Conservation (phyloP, 2,797 vertebrate species). For the Menidia menidia region DNA sequence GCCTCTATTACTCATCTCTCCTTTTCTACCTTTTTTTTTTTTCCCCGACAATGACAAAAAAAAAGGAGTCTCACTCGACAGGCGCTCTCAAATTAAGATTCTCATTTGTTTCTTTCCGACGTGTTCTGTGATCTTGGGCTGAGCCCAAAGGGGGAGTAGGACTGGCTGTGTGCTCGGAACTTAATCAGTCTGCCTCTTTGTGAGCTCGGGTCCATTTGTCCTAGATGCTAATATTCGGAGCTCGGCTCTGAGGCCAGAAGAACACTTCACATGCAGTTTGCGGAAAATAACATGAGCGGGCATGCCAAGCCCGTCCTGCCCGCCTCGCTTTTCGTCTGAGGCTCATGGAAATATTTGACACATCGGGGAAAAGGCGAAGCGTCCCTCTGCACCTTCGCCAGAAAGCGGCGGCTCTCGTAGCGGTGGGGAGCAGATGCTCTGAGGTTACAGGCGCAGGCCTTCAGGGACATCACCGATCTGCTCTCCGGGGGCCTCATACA, state of each 20-base stretch:
- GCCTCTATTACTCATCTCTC: slow-evolving; percentile 36
- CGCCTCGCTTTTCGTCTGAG: slow-evolving; percentile 59
- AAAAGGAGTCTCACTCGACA: slow-evolving; percentile 64
- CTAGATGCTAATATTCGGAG: slow-evolving; percentile 75
- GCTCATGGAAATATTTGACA: slow-evolving; percentile 73
- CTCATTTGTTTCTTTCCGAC: slow-evolving; percentile 78
- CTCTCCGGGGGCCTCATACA: slow-evolving; percentile 71
- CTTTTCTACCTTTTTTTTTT: slow-evolving; percentile 56
- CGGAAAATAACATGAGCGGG: slow-evolving; percentile 68
- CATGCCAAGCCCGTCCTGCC: slow-evolving; percentile 64
- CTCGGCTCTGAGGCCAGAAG: slow-evolving; percentile 70
- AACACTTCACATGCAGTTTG: slow-evolving; percentile 70
- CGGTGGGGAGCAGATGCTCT: slow-evolving; percentile 82
- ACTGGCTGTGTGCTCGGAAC: slow-evolving; percentile 63
- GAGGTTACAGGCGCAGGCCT: slow-evolving; percentile 73
- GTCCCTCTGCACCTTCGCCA: slow-evolving; percentile 69
- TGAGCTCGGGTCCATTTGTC: slow-evolving; percentile 73
- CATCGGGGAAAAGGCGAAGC: slow-evolving; percentile 70
- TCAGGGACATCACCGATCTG: slow-evolving; percentile 67
- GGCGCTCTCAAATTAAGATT: slow-evolving; percentile 76
- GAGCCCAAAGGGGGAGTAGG: slow-evolving; percentile 58
- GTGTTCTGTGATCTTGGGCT: slow-evolving; percentile 71
- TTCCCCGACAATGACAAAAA: slow-evolving; percentile 51
- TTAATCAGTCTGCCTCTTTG: slow-evolving; percentile 76
- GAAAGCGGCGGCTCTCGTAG: slow-evolving; percentile 71